These are phyloP conservation scores for Melinaea menophilus DNA, from an alignment of 2,888 invertebrate genomes.

Conservation along the genomic window DNA sequence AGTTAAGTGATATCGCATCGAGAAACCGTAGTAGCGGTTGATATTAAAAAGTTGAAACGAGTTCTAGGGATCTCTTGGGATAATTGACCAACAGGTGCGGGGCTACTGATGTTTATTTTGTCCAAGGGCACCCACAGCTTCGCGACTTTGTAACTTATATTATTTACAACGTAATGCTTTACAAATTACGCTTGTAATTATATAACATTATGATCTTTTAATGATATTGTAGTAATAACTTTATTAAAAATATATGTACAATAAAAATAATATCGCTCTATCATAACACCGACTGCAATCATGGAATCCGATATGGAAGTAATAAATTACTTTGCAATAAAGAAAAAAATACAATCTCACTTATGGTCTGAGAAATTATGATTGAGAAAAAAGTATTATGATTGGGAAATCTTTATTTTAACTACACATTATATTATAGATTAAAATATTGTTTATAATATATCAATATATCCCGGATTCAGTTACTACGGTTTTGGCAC, in stretches of 20 bases:
- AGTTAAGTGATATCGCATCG: constrained; percentile 17
- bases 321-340: not conserved
- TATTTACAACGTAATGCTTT: not conserved
- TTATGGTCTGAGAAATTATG: too few species aligned
- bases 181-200: too few species aligned
- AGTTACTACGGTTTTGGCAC: not conserved
- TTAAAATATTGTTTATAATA: too few species aligned
- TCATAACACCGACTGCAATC: not conserved
- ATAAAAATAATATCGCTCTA: not conserved
- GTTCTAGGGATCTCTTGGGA: constrained; percentile 36
- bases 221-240: too few species aligned
- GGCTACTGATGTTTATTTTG: constrained; percentile 41
- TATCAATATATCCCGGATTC: not conserved
- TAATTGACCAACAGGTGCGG: constrained; percentile 45
- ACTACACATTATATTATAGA: too few species aligned
- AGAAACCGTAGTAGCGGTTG: constrained; percentile 29
- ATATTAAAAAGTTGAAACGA: constrained; percentile 35
- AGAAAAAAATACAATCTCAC: not conserved
- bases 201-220: too few species aligned
- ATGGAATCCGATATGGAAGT: not conserved
- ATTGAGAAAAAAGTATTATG: too few species aligned
- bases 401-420: too few species aligned
- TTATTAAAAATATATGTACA: too few species aligned
- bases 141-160: constrained; percentile 4
- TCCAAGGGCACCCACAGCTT: constrained; percentile 31